Conservation (phyloP, 2,113 vertebrate genomes). For the Macroglossus sobrinus region DNA sequence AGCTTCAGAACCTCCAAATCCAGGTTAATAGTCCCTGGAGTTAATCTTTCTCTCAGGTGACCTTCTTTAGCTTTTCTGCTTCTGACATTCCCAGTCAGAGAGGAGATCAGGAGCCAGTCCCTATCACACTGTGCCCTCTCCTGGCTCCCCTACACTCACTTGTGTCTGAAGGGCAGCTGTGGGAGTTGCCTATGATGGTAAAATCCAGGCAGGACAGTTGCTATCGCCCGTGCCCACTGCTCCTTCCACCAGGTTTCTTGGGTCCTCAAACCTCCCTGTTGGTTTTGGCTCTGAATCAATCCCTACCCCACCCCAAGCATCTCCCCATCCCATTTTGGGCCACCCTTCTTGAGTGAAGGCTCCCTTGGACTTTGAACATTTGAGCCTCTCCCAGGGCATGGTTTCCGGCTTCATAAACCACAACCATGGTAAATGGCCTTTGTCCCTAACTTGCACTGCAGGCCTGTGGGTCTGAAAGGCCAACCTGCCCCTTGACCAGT, state of each 20-base stretch:
- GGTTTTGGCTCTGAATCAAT: neutral
- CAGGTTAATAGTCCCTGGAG: neutral
- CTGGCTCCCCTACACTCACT: neutral
- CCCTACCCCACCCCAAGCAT: neutral
- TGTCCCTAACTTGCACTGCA: neutral
- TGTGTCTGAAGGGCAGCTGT: neutral
- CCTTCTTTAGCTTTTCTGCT: neutral
- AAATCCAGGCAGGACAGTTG: neutral
- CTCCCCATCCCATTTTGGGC: neutral
- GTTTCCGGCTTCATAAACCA: neutral
- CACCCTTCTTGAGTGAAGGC: neutral
- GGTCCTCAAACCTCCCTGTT: neutral
- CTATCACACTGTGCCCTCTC: neutral
- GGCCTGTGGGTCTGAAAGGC: neutral
- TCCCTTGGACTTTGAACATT: neutral
- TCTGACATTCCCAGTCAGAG: neutral
- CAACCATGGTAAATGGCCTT: neutral
- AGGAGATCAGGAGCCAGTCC: neutral
- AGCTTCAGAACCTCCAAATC: neutral
- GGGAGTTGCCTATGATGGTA: neutral
- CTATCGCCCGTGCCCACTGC: neutral
- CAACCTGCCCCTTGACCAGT: neutral
- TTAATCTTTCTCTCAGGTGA: fast-evolving
- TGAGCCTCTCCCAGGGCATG: neutral
- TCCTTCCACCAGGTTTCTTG: neutral